Percentiles rank a stretch among this genome's conserved stretches.
Conservation (phyloP, 2,113 vertebrate genomes). For the Ceyx melanurus region DNA sequence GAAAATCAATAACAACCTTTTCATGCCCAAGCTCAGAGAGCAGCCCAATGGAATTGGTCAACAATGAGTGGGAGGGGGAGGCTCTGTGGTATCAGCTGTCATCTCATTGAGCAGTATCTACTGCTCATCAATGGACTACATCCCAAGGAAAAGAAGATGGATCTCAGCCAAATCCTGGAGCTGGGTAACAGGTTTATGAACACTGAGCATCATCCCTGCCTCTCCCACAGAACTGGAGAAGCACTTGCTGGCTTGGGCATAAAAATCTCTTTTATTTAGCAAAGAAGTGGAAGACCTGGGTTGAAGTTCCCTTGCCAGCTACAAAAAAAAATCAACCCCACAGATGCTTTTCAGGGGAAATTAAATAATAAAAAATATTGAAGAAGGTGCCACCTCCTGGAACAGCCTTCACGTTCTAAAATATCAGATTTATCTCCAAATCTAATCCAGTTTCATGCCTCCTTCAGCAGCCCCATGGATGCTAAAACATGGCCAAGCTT, state of each 20-base stretch:
- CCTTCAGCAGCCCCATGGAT: neutral
- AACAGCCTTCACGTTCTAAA: neutral
- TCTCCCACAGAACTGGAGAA: neutral
- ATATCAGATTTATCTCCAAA: neutral
- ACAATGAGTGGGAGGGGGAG: neutral
- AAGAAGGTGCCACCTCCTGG: no score
- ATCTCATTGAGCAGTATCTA: rapidly evolving
- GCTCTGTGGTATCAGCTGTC: rapidly evolving
- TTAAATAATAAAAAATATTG: no score
- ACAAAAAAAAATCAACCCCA: neutral
- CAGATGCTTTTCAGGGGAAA: neutral
- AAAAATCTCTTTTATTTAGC: neutral
- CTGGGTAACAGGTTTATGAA: rapidly evolving
- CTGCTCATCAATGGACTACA: rapidly evolving
- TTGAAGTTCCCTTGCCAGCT: neutral
- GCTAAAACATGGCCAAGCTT: neutral
- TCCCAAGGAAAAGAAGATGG: rapidly evolving
- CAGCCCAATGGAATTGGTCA: neutral
- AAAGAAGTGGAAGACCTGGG: neutral
- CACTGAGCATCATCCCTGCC: neutral
- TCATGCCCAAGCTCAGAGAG: neutral
- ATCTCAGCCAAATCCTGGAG: rapidly evolving
- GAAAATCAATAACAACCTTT: neutral
- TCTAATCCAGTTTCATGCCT: no score
- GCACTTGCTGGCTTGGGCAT: neutral